A percentile compares a stretch with the other conserved stretches of the same genome.
These are phyloP conservation scores for Desoria tigrina DNA, from an alignment of 2,888 invertebrate genomes.

Conservation along the genomic window DNA sequence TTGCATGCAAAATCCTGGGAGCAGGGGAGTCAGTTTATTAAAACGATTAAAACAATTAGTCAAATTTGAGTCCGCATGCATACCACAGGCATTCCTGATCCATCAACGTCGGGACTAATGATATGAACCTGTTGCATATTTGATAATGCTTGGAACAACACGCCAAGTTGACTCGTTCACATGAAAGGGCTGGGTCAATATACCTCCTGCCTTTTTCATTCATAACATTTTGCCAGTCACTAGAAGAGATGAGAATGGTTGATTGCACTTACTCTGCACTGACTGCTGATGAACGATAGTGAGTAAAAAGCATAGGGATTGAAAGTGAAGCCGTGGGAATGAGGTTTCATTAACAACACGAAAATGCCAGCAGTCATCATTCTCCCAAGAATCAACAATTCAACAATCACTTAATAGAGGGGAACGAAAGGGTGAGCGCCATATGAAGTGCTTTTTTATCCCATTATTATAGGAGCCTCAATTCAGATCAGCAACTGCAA, in stretches of 20 bases:
- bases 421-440: conserved; percentile 12
- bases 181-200: conserved; percentile 7
- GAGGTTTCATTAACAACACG: conserved; percentile 22
- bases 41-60: too few relatives aligned
- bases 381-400: too few relatives aligned
- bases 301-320: conserved; percentile 14
- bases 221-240: conserved; percentile 5
- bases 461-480: too few relatives aligned
- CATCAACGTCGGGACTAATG: too few relatives aligned
- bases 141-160: conserved; percentile 3
- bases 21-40: too few relatives aligned
- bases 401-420: conserved; percentile 2
- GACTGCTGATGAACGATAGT: background rate
- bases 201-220: conserved; percentile 9
- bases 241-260: background rate
- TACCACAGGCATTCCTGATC: too few relatives aligned
- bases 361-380: conserved; percentile 10
- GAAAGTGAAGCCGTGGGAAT: conserved; percentile 41
- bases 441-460: conserved; percentile 10
- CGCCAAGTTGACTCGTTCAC: background rate
- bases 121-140: too few relatives aligned
- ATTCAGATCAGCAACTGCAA: too few relatives aligned
- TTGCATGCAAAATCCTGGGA: too few relatives aligned
- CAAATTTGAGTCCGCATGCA: too few relatives aligned
- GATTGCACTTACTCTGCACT: conserved; percentile 2